Evolutionary conservation across 2,113 vertebrate genomes (phyloP), one percentile per base, ranked within the genome.

Genomic region (Neodontobutis hainanensis): DNA sequence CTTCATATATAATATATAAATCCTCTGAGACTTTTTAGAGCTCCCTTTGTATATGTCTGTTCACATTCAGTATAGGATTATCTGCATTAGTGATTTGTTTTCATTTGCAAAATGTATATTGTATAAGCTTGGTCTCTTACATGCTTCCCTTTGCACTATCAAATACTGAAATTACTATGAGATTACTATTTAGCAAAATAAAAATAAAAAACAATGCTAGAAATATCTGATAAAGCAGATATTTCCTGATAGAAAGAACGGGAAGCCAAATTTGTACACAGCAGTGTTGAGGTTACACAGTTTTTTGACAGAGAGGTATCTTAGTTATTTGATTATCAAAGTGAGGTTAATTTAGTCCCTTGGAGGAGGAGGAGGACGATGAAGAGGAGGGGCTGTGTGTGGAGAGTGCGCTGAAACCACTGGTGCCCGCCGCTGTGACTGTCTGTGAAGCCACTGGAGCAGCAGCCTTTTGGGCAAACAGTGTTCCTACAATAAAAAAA

Each of bases 391-490:
- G 86, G 63, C 90, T 91, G 70, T 88, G 89, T 6, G 89, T 73
- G 12, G 88, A 89, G 55, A 91, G 87, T 46, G 87, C 79, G n/a
- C 85, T 85, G 61, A 92, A 92, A 47, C 86, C 91, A 47, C 85
- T 90, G 0, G 90, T 90, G 77, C 90, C 90, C 58, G 88, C 80
- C 16, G 67, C 43, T 35, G 88, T 90, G n/a, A 84, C 68, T 4
- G 75, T 66, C 70, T 89, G 87, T 2, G 90, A 81, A 0, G 64
- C 73, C 44, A 85, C 84, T 0, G 89, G 61, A 47, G 81, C 78
- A 15, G 86, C 48, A 0, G 92, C 69, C 71, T 89, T 92, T 83
- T 93, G 92, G 19, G 93, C 92, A 67, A 90, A 93, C 65, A 94
- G 78, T 12, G 82, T 92, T 69, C 93, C 93, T 94, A 66, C 8